Evolutionary conservation across 2,888 invertebrate species (phyloP), one percentile per base, ranked within the genome.

Genomic region (Noctua comes): DNA sequence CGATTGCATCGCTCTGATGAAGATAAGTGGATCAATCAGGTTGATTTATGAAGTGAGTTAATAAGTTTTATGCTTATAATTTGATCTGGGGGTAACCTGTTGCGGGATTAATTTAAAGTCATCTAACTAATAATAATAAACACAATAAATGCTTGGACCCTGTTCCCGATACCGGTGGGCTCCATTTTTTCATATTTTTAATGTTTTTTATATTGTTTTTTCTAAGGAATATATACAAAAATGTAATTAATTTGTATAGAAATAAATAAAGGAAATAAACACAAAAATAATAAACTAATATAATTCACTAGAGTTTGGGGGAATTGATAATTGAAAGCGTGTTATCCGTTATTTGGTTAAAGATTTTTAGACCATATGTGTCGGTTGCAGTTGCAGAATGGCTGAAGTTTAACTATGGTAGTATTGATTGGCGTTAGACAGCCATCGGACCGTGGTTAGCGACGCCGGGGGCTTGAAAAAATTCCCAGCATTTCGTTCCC

Each of bases 21-120:
- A 79, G 80, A 88, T 76, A 82, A 77, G 71, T 82, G 51, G 74
- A 84, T 86, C 84, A 78, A 76, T 77, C 77, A 65, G 66, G 51
- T 76, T 77, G 77, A 79, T 76, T 31, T 74, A 86, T 78, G 68
- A 65, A 79, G 64, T 72, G 70, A 73, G 59, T 68, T 76, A 79
- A 77, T 78, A 79, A 79, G 73, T 73, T 64, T 74, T 62, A 59
- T 76, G 62, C 74, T 70, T 71, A 75, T 84, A n/a, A 73, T 78
- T 70, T 66, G 31, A 73, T 77, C 46, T 36, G 27, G 54, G 1
- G 16, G n/a, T 31, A 77, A 81, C 64, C 73, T 81, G 65, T 77
- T 74, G n/a, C n/a, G 16, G n/a, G 59, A 51, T 80, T 62, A 65
- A 62, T 80, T 84, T 51, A 73, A 73, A 73, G 43, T 76, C 10